A percentile compares a stretch with the other conserved stretches of the same genome.
These are phyloP conservation scores for Schizotus pectinicornis DNA, from an alignment of 2,888 invertebrate species.

Conservation along the genomic window DNA sequence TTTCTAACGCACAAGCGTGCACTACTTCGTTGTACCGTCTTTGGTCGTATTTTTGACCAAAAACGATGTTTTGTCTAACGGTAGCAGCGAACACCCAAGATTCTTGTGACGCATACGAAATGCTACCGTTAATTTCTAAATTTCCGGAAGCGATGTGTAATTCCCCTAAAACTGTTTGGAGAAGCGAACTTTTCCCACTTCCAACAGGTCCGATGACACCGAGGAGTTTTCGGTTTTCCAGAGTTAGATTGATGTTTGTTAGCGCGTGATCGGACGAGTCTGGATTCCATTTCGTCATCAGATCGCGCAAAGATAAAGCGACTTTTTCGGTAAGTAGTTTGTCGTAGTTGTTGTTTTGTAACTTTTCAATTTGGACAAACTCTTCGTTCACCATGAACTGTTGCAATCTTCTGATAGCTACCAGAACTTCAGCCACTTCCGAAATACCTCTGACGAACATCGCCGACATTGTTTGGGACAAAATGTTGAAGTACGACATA, in stretches of 20 bases:
- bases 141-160: constrained; percentile 65
- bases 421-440: constrained; percentile 59
- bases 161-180: constrained; percentile 76
- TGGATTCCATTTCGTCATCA: constrained; percentile 54
- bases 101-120: constrained; percentile 83
- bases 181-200: constrained; percentile 70
- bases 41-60: constrained; percentile 71
- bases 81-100: constrained; percentile 83
- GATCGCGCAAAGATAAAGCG: constrained; percentile 42
- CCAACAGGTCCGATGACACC: constrained; percentile 66
- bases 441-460: constrained; percentile 63
- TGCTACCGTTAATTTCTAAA: constrained; percentile 66
- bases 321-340: constrained; percentile 13
- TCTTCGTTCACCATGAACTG: constrained; percentile 55
- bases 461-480: constrained; percentile 64
- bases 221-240: constrained; percentile 57
- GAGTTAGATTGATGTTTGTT: constrained; percentile 46
- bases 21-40: constrained; percentile 66
- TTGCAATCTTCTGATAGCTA: constrained; percentile 58
- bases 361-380: constrained; percentile 34
- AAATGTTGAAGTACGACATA: constrained; percentile 62
- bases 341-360: constrained; percentile 44
- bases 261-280: constrained; percentile 50
- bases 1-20: constrained; percentile 71
- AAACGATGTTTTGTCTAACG: constrained; percentile 85